Base-by-base conservation (phyloP, 2,888 invertebrate species). In the Clanis bilineata region DNA sequence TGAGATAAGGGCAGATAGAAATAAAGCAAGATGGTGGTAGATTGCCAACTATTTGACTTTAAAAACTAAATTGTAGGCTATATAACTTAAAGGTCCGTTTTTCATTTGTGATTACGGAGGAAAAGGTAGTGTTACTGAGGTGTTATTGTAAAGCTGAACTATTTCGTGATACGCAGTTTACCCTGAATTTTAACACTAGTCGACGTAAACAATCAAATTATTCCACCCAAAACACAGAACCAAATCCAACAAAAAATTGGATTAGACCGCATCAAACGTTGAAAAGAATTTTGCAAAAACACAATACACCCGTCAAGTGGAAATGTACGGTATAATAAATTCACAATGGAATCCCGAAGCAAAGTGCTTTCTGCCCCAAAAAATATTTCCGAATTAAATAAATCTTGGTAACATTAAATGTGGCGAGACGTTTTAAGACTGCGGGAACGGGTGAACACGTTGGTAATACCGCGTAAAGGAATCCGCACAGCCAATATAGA, bases 351-450 rank as follows among this genome's bases (percentile, higher is more conserved):
- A 36, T 38, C 22, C 22, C 22, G 15, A 15, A 21, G 47, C 15
- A 32, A 32, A 59, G 59, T 59, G 59, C 59, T 47, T 47, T 60
- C 41, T 32, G 54, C 36, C 18, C 45, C 38, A 32, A 45, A 36
- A 60, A 41, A 57, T 28, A 12, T 60, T 23, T 57, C 51, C 51
- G 57, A 57, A 57, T 60, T 57, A 68, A 65, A 78, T 79, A 78
- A 79, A 78, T 79, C 74, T 70, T 39, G 65, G 62, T 61, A 69
- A 72, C 74, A 73, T 74, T 74, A 67, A 74, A 74, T 71, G 74
- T 74, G 70, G 65, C 64, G 65, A 68, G 65, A 70, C 62, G 69
- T 68, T 74, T 73, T 77, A 70, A 75, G 74, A 72, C 74, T 65
- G 65, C 61, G 67, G 64, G 64, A 71, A 67, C 70, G 61, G 64